These are phyloP conservation scores for Drosophila watanabei DNA, from an alignment of 1,140 invertebrate genomes.

Conservation along the genomic window DNA sequence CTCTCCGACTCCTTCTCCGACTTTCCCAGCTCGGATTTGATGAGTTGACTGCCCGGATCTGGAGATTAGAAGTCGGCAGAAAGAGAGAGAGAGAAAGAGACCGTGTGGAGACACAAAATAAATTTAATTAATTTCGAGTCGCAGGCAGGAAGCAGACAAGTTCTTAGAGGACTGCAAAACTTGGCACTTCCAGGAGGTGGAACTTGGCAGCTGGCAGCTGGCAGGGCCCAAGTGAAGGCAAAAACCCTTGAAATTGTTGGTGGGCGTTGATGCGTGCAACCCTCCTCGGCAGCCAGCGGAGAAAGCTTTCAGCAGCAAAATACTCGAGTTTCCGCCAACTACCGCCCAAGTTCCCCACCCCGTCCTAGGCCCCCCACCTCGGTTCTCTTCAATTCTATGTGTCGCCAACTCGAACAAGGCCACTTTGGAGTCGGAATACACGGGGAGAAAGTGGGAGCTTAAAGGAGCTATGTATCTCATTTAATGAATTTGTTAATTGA, in stretches of 20 bases:
- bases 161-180: slow-evolving; percentile 69
- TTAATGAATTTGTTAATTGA: too few species aligned
- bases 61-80: slow-evolving; percentile 42
- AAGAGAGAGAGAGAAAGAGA: slow-evolving; percentile 8
- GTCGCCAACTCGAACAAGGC: slow-evolving; percentile 81
- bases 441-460: slow-evolving; percentile 1
- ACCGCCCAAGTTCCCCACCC: slow-evolving; percentile 29
- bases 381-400: slow-evolving; percentile 11
- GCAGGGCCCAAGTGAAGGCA: slow-evolving; percentile 37
- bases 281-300: slow-evolving; percentile 59
- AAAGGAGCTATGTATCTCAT: too few species aligned
- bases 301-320: slow-evolving; percentile 84
- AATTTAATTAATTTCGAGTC: slow-evolving; percentile 81
- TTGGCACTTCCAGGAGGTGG: slow-evolving; percentile 50
- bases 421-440: slow-evolving; percentile 54
- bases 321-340: slow-evolving; percentile 74
- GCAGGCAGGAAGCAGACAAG: slow-evolving; percentile 74
- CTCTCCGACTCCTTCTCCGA: slow-evolving; percentile 86
- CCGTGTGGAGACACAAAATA: slow-evolving; percentile 64
- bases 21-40: slow-evolving; percentile 88
- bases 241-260: slow-evolving; percentile 81
- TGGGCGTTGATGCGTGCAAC: slow-evolving; percentile 84
- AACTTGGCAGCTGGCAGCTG: slow-evolving; percentile 62
- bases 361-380: not conserved
- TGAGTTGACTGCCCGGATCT: slow-evolving; percentile 73